Conservation (phyloP, 1,140 invertebrate genomes). For the Diabrotica virgifera region DNA sequence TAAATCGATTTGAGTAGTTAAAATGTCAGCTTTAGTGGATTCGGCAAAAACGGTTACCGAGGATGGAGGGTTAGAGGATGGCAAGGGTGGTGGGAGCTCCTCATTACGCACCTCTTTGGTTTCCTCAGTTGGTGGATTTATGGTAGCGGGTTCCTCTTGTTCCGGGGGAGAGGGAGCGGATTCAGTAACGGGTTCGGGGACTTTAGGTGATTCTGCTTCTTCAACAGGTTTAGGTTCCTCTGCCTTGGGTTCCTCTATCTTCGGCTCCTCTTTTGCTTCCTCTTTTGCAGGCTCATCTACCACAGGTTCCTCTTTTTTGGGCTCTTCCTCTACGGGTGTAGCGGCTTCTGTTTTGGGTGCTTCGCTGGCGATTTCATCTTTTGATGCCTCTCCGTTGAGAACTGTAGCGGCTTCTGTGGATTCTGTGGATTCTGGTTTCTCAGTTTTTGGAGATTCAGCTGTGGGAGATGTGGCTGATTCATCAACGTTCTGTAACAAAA, state of each 20-base stretch:
- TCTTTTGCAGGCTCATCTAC: slow-evolving; percentile 23
- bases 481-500: slow-evolving; percentile 40
- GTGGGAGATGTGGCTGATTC: slow-evolving; percentile 35
- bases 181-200: slow-evolving; percentile 27
- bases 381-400: slow-evolving; percentile 13
- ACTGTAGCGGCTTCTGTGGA: slow-evolving; percentile 12
- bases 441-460: slow-evolving; percentile 37
- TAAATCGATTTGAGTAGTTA: slow-evolving; percentile 22
- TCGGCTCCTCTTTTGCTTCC: slow-evolving; percentile 16
- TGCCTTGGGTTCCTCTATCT: slow-evolving; percentile 16
- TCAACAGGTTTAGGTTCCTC: slow-evolving; percentile 22
- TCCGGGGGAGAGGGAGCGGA: slow-evolving; percentile 27
- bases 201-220: slow-evolving; percentile 22
- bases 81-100: slow-evolving; percentile 47
- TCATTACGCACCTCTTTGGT: slow-evolving; percentile 49
- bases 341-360: slow-evolving; percentile 19
- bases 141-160: slow-evolving; percentile 29
- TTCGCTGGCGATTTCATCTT: slow-evolving; percentile 21
- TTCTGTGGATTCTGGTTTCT: slow-evolving; percentile 31
- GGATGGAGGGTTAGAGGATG: slow-evolving; percentile 46
- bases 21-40: slow-evolving; percentile 43
- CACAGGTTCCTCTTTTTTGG: slow-evolving; percentile 19
- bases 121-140: slow-evolving; percentile 28
- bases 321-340: slow-evolving; percentile 28
- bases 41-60: slow-evolving; percentile 47